Base-by-base conservation (phyloP, 1,140 invertebrate genomes). In the Gonatopus flavifemur region DNA sequence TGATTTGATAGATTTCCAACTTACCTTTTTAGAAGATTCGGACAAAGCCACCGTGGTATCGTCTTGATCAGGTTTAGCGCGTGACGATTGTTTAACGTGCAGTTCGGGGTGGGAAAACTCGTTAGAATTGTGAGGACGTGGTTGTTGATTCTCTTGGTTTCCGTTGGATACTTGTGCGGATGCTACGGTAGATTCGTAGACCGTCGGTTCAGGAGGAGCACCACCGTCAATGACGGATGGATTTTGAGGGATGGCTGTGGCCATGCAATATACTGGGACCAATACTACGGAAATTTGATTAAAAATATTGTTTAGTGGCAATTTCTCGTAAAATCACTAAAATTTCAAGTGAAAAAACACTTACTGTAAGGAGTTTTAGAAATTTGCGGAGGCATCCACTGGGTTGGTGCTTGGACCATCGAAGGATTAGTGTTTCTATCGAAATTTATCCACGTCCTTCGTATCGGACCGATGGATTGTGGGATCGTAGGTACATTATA, bases 51-150 rank as follows among this genome's bases (percentile, higher is more conserved):
- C 73, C 3, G 60, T 77, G 52, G 82, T 85, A 1, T 84, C n/a
- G n/a, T n/a, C 82, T 3, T 82, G 82, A 57, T 86, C 84, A 0
- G 80, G 84, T 62, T 85, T 85, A 1, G 84, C 74, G 13, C 83
- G 84, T 0, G 83, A 84, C 2, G 81, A 80, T 63, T 81, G 82
- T 19, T 82, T 84, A 0, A 78, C 73, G 9, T 83, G 74, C 12
- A 75, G 64, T 45, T 81, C 69, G 6, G 9, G 36, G 12, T 61
- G 55, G 2, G 13, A 30, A 33, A 32, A 50, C 28, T 61, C 59
- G 8, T 48, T 20, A 2, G 32, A n/a, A n/a, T n/a, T n/a, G n/a
- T n/a, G n/a, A n/a, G 3, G 18, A 19, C 12, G n/a, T n/a, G 18
- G 12, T 10, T 55, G 35, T 19, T 32, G 40, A 18, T 28, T 46